Conservation (phyloP, 2,888 invertebrate genomes). For the Nomada goodeniana region DNA sequence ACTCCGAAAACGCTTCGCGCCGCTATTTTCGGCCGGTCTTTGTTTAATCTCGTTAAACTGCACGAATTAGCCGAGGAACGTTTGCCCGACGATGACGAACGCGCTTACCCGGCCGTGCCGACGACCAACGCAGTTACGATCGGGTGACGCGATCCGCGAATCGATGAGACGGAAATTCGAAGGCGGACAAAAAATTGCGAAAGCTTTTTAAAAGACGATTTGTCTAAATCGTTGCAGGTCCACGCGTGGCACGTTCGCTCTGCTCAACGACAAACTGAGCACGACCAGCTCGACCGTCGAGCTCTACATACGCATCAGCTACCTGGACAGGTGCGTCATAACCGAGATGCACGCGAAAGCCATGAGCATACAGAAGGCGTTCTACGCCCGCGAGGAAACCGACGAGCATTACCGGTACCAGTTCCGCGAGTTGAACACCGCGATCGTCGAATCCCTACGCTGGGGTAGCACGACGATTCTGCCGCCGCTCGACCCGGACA, state of each 20-base stretch:
- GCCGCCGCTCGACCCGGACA: slow-evolving; percentile 41
- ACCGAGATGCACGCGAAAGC: slow-evolving; percentile 74
- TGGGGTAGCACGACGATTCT: slow-evolving; percentile 65
- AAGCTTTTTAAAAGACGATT: too few species aligned
- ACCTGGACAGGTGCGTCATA: slow-evolving; percentile 76
- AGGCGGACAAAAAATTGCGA: not conserved
- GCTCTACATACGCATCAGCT: slow-evolving; percentile 76
- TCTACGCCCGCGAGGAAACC: slow-evolving; percentile 75
- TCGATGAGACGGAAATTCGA: slow-evolving; percentile 7
- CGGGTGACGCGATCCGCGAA: not conserved
- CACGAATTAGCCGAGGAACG: not conserved
- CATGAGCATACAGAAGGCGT: slow-evolving; percentile 45
- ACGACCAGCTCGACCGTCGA: slow-evolving; percentile 65
- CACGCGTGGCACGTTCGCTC: slow-evolving; percentile 68
- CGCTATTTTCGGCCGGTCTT: not conserved
- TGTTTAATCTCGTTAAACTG: slow-evolving; percentile 6
- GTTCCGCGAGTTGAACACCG: slow-evolving; percentile 68
- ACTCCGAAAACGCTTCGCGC: not conserved
- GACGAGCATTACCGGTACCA: slow-evolving; percentile 73
- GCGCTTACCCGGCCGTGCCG: not conserved
- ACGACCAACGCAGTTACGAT: too few species aligned
- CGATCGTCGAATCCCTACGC: slow-evolving; percentile 63
- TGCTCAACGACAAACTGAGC: slow-evolving; percentile 67
- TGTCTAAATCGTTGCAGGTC: slow-evolving; percentile 68
- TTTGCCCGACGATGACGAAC: not conserved